These are phyloP conservation scores for Brenthis daphne DNA, from an alignment of 2,888 invertebrate genomes.

Conservation along the genomic window DNA sequence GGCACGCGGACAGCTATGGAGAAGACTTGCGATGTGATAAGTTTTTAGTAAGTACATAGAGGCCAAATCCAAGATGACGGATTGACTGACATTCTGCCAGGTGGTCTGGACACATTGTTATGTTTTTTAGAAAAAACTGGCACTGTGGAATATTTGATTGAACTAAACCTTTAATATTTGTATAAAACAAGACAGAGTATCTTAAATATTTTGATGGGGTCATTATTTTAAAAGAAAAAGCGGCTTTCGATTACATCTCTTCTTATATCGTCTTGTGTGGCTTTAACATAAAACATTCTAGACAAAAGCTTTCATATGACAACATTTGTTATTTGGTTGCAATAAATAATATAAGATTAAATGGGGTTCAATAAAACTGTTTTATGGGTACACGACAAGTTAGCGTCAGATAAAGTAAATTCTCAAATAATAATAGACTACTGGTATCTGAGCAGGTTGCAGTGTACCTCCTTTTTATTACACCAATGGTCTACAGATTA, in stretches of 20 bases:
- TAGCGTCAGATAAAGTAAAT: too few species aligned
- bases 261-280: constrained; percentile 14
- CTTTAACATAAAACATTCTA: neutral
- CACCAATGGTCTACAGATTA: too few species aligned
- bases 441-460: too few species aligned
- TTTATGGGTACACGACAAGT: too few species aligned
- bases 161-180: constrained; percentile 21
- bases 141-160: constrained; percentile 23
- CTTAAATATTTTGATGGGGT: constrained; percentile 22
- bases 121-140: constrained; percentile 17
- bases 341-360: too few species aligned
- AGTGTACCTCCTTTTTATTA: too few species aligned
- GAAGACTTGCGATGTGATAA: constrained; percentile 42
- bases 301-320: neutral
- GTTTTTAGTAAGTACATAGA: constrained; percentile 18
- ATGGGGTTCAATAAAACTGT: too few species aligned
- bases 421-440: too few species aligned
- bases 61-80: constrained; percentile 7
- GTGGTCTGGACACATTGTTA: constrained; percentile 25
- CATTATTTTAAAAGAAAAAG: constrained; percentile 21
- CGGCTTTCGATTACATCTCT: constrained; percentile 12
- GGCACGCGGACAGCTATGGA: constrained; percentile 57
- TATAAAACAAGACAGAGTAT: constrained; percentile 14
- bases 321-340: too few species aligned
- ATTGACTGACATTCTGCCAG: constrained; percentile 25